A percentile compares a stretch with the other conserved stretches of the same genome.
phyloP scores from a whole-genome alignment of 37 sponge, comb jelly and placozoan species.

The Axinella damicornis region DNA sequence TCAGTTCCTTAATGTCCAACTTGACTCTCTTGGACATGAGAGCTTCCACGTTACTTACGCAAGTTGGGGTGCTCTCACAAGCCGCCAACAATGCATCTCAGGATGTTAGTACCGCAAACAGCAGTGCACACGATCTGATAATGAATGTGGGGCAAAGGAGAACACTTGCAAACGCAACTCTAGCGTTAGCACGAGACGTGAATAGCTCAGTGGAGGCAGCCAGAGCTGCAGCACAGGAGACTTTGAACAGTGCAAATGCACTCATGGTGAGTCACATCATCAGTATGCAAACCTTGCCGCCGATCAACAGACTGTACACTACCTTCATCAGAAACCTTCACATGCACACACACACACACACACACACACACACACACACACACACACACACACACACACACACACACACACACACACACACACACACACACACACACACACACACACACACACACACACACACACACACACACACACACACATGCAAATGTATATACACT shows the following conservation, averaged over 20 bases:
- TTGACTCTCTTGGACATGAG: not conserved
- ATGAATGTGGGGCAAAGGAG: not conserved
- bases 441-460: slow-evolving; percentile 19
- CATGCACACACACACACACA: not conserved
- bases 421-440: slow-evolving; percentile 19
- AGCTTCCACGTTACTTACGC: not conserved
- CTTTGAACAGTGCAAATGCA: not conserved
- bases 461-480: slow-evolving; percentile 19
- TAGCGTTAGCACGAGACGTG: not conserved
- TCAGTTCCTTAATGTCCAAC: not conserved
- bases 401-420: slow-evolving; percentile 15
- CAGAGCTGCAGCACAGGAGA: not conserved
- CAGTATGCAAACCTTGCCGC: no score
- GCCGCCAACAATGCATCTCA: not conserved
- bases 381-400: slow-evolving; percentile 7
- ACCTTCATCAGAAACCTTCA: not conserved
- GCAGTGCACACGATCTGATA: not conserved
- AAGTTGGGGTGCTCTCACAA: not conserved
- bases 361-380: slow-evolving; percentile 4
- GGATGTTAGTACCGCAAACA: not conserved
- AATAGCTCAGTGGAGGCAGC: slow-evolving; percentile 6
- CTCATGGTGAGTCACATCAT: slow-evolving; percentile 9
- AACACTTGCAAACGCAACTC: not conserved
- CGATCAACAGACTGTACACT: not conserved
- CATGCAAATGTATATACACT: not conserved